Conservation (phyloP, 2,797 vertebrate genomes). For the Podarcis siculus region DNA sequence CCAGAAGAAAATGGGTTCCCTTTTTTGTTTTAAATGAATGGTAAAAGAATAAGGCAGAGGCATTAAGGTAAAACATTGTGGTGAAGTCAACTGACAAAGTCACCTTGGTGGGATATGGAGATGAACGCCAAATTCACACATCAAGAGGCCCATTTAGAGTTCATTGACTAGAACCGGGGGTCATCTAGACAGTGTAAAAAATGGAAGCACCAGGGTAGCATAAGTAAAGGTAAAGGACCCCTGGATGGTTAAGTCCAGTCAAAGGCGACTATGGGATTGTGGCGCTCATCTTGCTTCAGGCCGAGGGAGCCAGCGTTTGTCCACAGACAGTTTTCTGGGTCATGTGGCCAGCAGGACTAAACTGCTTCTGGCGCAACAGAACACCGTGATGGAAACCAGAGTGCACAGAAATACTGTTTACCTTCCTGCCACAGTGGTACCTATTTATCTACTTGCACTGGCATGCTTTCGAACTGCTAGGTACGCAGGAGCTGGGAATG, state of each 20-base stretch:
- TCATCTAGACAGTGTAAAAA: background rate
- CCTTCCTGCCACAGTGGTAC: no score
- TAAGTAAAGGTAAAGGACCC: no score
- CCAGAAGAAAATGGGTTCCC: background rate
- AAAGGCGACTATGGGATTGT: background rate
- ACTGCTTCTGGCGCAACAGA: rapidly evolving
- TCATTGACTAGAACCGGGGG: background rate
- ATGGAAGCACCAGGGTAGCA: background rate
- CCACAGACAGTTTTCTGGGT: background rate
- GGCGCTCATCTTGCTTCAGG: no score
- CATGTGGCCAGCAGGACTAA: no score
- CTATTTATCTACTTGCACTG: no score
- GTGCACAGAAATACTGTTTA: no score
- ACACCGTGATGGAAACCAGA: no score
- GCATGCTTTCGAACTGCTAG: no score
- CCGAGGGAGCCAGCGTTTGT: no score
- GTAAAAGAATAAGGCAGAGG: background rate
- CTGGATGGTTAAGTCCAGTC: background rate
- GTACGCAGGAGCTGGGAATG: no score
- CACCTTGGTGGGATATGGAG: background rate
- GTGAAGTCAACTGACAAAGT: background rate
- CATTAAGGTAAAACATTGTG: background rate
- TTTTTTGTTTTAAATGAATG: background rate
- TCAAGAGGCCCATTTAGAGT: background rate
- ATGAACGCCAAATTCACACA: background rate